phyloP scores from a whole-genome alignment of 1,140 invertebrate species.

The Melipona quadrifasciata region DNA sequence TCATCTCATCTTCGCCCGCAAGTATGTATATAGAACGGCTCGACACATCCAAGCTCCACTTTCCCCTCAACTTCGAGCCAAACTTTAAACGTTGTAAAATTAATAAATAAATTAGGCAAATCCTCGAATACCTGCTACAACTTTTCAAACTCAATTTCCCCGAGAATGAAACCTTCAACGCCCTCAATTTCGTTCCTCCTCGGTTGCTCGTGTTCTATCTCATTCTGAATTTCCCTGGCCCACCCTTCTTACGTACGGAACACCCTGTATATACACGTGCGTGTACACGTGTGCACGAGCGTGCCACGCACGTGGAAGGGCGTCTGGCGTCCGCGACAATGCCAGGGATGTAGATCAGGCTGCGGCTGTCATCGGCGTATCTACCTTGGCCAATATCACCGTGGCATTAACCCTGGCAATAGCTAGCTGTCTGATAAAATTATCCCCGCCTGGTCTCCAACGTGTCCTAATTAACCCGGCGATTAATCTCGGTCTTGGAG shows the following conservation, averaged over 20 bases:
- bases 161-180: background rate
- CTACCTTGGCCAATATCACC: slow-evolving; percentile 24
- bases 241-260: background rate
- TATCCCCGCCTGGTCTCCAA: background rate
- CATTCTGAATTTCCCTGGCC: background rate
- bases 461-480: slow-evolving; percentile 21
- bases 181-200: background rate
- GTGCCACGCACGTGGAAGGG: slow-evolving; percentile 20
- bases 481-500: slow-evolving; percentile 26
- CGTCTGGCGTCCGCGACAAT: slow-evolving; percentile 45
- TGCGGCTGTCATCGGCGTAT: slow-evolving; percentile 48
- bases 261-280: slow-evolving; percentile 18
- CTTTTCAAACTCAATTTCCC: background rate
- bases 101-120: background rate
- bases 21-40: no score
- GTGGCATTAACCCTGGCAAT: slow-evolving; percentile 37
- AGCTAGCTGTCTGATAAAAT: slow-evolving; percentile 12
- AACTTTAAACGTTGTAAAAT: no score
- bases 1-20: no score
- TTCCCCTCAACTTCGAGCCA: no score
- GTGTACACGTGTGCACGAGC: slow-evolving; percentile 21
- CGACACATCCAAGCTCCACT: no score
- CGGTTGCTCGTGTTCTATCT: background rate
- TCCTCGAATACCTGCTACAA: background rate
- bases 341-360: slow-evolving; percentile 48